Conservation (phyloP, 2,113 vertebrate genomes). For the Ammodytes dubius region DNA sequence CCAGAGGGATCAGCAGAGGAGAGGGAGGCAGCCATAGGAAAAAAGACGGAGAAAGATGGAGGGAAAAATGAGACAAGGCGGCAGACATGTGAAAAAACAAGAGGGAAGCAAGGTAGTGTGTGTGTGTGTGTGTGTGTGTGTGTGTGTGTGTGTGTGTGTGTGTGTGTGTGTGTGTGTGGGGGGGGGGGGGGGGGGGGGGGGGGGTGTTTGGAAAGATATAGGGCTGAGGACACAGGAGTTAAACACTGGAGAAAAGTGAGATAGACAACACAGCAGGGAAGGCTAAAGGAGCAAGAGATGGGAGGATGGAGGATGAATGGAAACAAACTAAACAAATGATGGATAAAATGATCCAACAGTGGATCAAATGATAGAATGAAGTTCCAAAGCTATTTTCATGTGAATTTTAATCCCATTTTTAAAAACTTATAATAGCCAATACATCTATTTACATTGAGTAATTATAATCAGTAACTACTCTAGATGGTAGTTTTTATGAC, state of each 20-base stretch:
- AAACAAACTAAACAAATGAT: not conserved
- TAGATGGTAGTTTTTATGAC: too few relatives aligned
- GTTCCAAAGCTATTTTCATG: slow-evolving; percentile 41
- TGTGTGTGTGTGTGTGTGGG: too few relatives aligned
- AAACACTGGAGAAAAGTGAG: slow-evolving; percentile 45
- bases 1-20: slow-evolving; percentile 82
- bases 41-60: slow-evolving; percentile 10
- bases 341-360: not conserved
- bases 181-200: not conserved
- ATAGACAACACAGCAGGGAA: slow-evolving; percentile 3
- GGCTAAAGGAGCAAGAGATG: not conserved
- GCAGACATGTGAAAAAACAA: slow-evolving; percentile 57
- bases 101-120: not conserved
- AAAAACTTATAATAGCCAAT: too few relatives aligned
- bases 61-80: slow-evolving; percentile 63
- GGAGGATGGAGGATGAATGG: slow-evolving; percentile 12
- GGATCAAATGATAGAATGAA: not conserved
- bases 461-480: too few relatives aligned
- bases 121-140: too few relatives aligned
- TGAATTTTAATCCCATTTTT: slow-evolving; percentile 5
- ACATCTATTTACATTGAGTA: too few relatives aligned
- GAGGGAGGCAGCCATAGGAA: slow-evolving; percentile 73
- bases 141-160: too few relatives aligned
- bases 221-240: slow-evolving; percentile 51
- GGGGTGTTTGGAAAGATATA: slow-evolving; percentile 20